phyloP scores from a whole-genome alignment of 2,797 vertebrate species.

The Lacerta agilis region DNA sequence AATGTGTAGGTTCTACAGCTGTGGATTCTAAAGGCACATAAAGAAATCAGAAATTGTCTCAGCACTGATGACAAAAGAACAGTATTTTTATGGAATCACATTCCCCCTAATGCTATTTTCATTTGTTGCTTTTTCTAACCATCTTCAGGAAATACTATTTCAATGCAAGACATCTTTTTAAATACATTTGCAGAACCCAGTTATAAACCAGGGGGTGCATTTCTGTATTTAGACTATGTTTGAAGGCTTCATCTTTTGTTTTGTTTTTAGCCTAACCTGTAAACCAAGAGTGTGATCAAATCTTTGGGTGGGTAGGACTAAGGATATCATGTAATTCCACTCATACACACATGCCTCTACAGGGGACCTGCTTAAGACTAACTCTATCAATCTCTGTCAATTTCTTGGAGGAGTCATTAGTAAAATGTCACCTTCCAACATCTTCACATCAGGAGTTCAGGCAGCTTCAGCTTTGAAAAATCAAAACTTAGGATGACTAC shows the following conservation, averaged over 20 bases:
- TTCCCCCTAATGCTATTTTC: not conserved
- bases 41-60: not conserved
- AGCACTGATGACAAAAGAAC: not conserved
- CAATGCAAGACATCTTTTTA: constrained; percentile 2
- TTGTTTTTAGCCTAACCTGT: not conserved
- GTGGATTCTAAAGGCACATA: not conserved
- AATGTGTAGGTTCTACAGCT: not conserved
- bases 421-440: constrained; percentile 79
- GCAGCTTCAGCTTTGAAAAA: constrained; percentile 63
- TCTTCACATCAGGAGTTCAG: constrained; percentile 61
- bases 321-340: constrained; percentile 63
- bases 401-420: constrained; percentile 74
- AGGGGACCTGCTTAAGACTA: constrained; percentile 40
- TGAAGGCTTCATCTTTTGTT: not conserved
- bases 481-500: constrained; percentile 54
- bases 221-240: not conserved
- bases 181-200: not conserved
- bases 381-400: constrained; percentile 77
- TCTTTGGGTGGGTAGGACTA: not conserved
- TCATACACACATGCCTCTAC: not conserved
- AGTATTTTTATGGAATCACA: not conserved
- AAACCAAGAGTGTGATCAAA: constrained; percentile 38
- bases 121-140: not conserved
- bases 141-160: constrained; percentile 21
- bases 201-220: constrained; percentile 6